Evolutionary conservation across 2,113 vertebrate species (phyloP).

Genomic region (Hiodon alosoides): DNA sequence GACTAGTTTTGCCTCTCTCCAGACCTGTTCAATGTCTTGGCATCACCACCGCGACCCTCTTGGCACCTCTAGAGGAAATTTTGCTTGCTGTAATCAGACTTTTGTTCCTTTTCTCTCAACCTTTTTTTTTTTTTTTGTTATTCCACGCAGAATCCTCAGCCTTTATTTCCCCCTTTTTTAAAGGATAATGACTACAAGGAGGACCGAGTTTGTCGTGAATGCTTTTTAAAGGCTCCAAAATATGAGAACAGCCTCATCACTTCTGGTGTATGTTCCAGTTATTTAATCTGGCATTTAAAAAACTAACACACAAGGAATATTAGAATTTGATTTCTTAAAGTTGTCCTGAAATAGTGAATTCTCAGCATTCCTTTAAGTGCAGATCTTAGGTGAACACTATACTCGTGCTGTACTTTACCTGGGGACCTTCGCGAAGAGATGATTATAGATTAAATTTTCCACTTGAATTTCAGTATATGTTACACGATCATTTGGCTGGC

Average conservation of each 20-base stretch:
- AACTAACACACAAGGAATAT: slow-evolving; percentile 5
- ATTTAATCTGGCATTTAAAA: slow-evolving; percentile 8
- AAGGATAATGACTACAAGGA: slow-evolving; percentile 43
- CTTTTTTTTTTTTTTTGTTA: slow-evolving; percentile 8
- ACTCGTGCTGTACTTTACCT: neutral
- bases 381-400: neutral
- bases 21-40: slow-evolving; percentile 48
- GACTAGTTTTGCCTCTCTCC: slow-evolving; percentile 30
- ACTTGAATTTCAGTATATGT: slow-evolving; percentile 32
- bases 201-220: slow-evolving; percentile 17
- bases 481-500: slow-evolving; percentile 62
- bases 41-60: slow-evolving; percentile 44
- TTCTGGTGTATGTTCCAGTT: slow-evolving; percentile 10
- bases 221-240: slow-evolving; percentile 20
- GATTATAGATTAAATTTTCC: slow-evolving; percentile 20
- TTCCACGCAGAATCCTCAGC: slow-evolving; percentile 7
- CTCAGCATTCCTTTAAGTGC: slow-evolving; percentile 18
- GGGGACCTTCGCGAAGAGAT: slow-evolving; percentile 10
- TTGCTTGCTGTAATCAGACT: slow-evolving; percentile 71
- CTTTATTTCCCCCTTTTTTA: slow-evolving; percentile 1
- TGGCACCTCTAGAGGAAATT: slow-evolving; percentile 29
- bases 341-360: slow-evolving; percentile 10
- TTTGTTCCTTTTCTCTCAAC: slow-evolving; percentile 59
- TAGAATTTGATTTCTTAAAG: neutral
- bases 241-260: slow-evolving; percentile 1